Conservation (phyloP, 2,113 vertebrate genomes). For the Sarotherodon lohbergeri region DNA sequence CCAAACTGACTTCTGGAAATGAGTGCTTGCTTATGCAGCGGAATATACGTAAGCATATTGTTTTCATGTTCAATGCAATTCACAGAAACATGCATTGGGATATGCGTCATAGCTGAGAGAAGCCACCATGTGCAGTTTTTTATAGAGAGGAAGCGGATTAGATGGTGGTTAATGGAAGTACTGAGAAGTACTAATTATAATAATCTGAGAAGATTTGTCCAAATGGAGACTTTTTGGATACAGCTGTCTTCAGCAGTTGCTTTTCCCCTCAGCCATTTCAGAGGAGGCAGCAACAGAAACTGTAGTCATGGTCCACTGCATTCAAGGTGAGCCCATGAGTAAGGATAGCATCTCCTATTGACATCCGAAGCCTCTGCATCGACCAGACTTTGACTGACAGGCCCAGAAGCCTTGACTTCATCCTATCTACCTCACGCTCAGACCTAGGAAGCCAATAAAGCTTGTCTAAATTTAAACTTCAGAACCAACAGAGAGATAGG, state of each 20-base stretch:
- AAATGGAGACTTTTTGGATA: background rate
- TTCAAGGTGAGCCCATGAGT: slow-evolving; percentile 49
- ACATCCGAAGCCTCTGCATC: slow-evolving; percentile 52
- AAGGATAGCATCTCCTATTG: slow-evolving; percentile 59
- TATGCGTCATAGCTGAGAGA: background rate
- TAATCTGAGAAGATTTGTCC: background rate
- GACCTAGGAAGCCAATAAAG: slow-evolving; percentile 45
- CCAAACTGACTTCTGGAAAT: background rate
- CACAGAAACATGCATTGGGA: background rate
- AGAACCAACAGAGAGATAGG: slow-evolving; percentile 21
- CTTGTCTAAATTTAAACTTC: slow-evolving; percentile 51
- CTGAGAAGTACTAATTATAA: background rate
- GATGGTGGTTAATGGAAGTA: background rate
- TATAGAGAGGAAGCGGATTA: background rate
- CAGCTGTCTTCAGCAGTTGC: background rate
- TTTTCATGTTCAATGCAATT: background rate
- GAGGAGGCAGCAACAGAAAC: slow-evolving; percentile 1
- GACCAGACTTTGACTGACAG: slow-evolving; percentile 55
- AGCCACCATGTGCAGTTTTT: background rate
- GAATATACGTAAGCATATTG: background rate
- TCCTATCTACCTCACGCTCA: slow-evolving; percentile 41
- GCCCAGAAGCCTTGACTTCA: slow-evolving; percentile 34
- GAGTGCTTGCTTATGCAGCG: background rate
- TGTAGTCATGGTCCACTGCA: slow-evolving; percentile 24
- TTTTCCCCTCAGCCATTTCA: background rate